Base-by-base conservation (phyloP, 2,888 invertebrate genomes). In the Endomychus coccineus region DNA sequence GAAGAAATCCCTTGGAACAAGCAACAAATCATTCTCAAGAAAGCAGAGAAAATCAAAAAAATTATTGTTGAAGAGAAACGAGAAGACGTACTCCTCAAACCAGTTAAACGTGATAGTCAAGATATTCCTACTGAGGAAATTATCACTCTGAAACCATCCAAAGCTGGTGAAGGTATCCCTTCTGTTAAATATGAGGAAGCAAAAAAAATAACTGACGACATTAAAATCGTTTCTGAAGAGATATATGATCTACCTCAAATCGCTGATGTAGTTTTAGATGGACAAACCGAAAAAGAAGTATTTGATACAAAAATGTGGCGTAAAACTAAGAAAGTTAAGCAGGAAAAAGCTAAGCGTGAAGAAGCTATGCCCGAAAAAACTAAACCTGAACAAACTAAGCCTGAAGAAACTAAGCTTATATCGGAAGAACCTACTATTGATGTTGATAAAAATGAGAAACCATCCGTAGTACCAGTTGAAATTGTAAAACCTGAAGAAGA, bases 1-100 rank as follows among this genome's bases (percentile, higher is more conserved):
- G 27, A 43, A 36, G 28, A 40, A 28, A 16, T 43, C n/a, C 71
- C 74, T n/a, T 75, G 75, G 75, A 82, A 74, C 4, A 73, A 80
- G 53, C 78, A 82, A 61, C 69, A 71, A 44, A 66, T 75, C 9
- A 63, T 58, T 24, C 51, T 76, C 14, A 75, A 73, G 40, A 62
- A 56, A 40, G 49, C 67, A 1, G 59, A 55, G 56, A 10, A 59
- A 62, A 19, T 57, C 46, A 32, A 68, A 67, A 48, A 59, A 62
- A 40, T 11, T 4, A 44, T 61, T 28, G 49, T 48, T 2, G 64
- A 62, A 34, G 65, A 68, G 46, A 52, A 46, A 14, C 16, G 62
- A 4, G 65, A 67, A 45, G 49, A 56, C 16, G 69, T 77, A 10
- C 68, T 71, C 50, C 54, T 77, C 27, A 48, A 73, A 44, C 77